Base-by-base conservation (phyloP, 2,113 vertebrate genomes). In the Saccopteryx bilineata region DNA sequence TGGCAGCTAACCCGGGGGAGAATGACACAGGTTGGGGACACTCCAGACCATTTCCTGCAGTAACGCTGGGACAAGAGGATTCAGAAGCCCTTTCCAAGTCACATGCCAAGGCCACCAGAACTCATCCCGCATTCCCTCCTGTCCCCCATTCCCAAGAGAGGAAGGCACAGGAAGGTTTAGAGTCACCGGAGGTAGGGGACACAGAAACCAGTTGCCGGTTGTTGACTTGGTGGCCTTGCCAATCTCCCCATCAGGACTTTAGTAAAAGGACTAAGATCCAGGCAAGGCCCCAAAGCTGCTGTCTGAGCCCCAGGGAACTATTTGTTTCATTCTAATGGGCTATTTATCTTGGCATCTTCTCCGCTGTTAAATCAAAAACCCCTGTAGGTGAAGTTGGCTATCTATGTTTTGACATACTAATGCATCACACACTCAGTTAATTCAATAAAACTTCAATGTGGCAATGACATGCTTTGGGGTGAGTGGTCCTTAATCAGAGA, bases 281-380 rank as follows among this genome's bases (percentile, higher is more conserved):
- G 54, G 54, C 63, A 23, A 86, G 23, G 58, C 8, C 79, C 21
- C 1, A 5, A 18, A 33, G 28, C 50, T 18, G 10, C 39, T 63
- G 89, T 75, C 63, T 66, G 80, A 48, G 61, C 52, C 93, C 76
- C 83, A 28, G 39, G 50, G 68, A 90, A 87, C 48, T 14, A 17
- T 71, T 52, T 72, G 26, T 69, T 94, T 93, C 87, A 12, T 84
- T 79, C 52, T 61, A 93, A 26, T 7, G 71, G 63, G 18, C 65
- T 76, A 85, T 87, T 92, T 63, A 94, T 91, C 79, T 95, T 95
- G 75, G 93, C 90, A 48, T 65, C 65, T 52, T 63, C 18, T 1
- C n/a, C 26, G 1, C 13, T 46, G 75, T 90, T 90, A 31, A 76
- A 93, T 81, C 91, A 96, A 74, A 96, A 93, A 76, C 48, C 69